Conservation (phyloP, 2,113 vertebrate genomes). For the Perca schrenkii region DNA sequence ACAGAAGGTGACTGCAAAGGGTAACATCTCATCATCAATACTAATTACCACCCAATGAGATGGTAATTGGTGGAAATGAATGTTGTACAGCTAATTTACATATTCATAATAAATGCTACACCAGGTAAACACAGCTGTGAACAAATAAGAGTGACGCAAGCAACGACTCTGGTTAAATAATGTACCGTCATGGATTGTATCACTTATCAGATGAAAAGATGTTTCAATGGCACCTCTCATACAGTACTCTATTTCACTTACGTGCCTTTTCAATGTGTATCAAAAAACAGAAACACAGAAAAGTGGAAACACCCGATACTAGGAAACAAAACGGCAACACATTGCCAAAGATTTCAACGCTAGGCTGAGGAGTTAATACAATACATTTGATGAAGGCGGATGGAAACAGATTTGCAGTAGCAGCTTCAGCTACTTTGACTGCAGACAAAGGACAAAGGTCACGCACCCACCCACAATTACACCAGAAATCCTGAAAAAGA, state of each 20-base stretch:
- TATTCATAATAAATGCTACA: constrained; percentile 48
- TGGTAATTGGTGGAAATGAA: constrained; percentile 63
- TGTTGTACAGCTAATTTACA: constrained; percentile 55
- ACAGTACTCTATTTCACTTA: not conserved
- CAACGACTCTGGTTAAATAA: constrained; percentile 1
- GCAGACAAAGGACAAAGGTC: not conserved
- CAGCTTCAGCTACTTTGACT: not conserved
- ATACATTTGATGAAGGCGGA: not conserved
- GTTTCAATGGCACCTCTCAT: not conserved
- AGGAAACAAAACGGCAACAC: not conserved
- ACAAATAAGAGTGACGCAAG: constrained; percentile 27
- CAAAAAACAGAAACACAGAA: not conserved
- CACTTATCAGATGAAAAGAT: not conserved
- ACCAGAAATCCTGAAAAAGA: not conserved
- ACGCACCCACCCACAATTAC: not conserved
- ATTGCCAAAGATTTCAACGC: not conserved
- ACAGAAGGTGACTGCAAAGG: constrained; percentile 59
- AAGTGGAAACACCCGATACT: not conserved
- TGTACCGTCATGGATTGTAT: not conserved
- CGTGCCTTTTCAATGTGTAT: not conserved
- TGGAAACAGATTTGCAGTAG: not conserved
- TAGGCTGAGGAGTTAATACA: not conserved
- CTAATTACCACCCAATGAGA: constrained; percentile 60
- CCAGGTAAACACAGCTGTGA: constrained; percentile 55
- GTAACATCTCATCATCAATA: constrained; percentile 53